A percentile compares a stretch with the other conserved stretches of the same genome.
These are phyloP conservation scores for Buathra laborator DNA, from an alignment of 2,888 invertebrate genomes.

Conservation along the genomic window DNA sequence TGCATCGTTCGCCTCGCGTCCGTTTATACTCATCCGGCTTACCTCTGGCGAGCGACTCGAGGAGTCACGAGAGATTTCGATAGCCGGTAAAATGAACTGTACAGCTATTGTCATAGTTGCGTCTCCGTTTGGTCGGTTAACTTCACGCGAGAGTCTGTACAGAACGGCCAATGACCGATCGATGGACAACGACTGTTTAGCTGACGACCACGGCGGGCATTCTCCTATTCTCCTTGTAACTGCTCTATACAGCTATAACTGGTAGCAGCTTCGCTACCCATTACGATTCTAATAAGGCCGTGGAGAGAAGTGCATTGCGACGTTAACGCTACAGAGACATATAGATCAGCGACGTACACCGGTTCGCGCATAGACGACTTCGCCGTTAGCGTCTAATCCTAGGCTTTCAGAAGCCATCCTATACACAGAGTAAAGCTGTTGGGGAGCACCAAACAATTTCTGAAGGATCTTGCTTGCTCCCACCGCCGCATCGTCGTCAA, in stretches of 20 bases:
- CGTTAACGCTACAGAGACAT: constrained; percentile 32
- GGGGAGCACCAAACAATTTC: constrained; percentile 42
- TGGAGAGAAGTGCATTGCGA: constrained; percentile 37
- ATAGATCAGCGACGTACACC: neutral
- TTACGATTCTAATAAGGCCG: constrained; percentile 51
- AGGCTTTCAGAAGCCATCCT: constrained; percentile 24
- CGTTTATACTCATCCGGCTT: constrained; percentile 66
- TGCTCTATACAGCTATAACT: constrained; percentile 5
- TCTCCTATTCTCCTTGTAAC: constrained; percentile 44
- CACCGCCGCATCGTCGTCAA: constrained; percentile 14
- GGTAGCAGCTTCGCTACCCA: constrained; percentile 26
- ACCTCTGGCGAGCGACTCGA: constrained; percentile 56
- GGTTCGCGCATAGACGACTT: neutral
- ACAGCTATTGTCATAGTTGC: constrained; percentile 37
- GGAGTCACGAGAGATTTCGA: constrained; percentile 56
- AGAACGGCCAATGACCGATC: neutral
- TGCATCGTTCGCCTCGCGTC: constrained; percentile 52
- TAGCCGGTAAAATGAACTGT: constrained; percentile 5
- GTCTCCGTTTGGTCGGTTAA: neutral
- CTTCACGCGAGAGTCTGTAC: constrained; percentile 9
- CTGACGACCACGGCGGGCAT: neutral
- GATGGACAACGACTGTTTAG: constrained; percentile 17
- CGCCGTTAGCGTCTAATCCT: constrained; percentile 38
- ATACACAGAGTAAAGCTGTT: neutral
- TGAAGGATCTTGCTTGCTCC: constrained; percentile 32